Conservation (phyloP, 2,888 invertebrate species). For the Entomobrya proxima region DNA sequence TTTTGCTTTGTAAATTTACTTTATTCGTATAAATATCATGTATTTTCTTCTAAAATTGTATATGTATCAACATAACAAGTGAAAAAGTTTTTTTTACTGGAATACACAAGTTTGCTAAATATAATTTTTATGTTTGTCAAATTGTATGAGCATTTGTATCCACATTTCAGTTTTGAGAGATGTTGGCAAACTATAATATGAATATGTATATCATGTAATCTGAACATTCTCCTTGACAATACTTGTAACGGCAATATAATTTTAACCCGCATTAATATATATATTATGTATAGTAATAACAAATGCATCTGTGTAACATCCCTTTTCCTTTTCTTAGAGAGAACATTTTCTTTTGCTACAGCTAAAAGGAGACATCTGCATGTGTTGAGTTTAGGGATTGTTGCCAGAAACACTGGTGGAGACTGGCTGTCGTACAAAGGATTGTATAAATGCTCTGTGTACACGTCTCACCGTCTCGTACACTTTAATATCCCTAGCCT, state of each 20-base stretch:
- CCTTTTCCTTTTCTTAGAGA: too few relatives aligned
- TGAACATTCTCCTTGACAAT: not conserved
- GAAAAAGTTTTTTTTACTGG: too few relatives aligned
- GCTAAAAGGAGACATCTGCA: conserved; percentile 4
- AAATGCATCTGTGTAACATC: not conserved
- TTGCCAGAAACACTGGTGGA: not conserved
- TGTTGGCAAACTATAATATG: not conserved
- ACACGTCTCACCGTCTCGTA: not conserved
- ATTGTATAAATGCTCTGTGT: not conserved
- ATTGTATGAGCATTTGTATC: not conserved
- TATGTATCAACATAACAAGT: too few relatives aligned
- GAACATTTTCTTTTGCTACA: not conserved
- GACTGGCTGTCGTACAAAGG: not conserved
- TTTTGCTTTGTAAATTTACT: too few relatives aligned
- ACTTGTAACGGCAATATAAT: not conserved
- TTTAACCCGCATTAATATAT: not conserved
- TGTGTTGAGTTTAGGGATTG: not conserved
- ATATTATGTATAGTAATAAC: not conserved
- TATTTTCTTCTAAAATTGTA: not conserved
- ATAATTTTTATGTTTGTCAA: conserved; percentile 1
- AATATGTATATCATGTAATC: not conserved
- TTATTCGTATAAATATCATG: too few relatives aligned
- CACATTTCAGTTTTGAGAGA: not conserved
- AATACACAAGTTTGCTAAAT: too few relatives aligned
- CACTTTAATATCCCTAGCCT: not conserved